Evolutionary conservation across 2,113 vertebrate species (phyloP).

Genomic region (Malurus melanocephalus): DNA sequence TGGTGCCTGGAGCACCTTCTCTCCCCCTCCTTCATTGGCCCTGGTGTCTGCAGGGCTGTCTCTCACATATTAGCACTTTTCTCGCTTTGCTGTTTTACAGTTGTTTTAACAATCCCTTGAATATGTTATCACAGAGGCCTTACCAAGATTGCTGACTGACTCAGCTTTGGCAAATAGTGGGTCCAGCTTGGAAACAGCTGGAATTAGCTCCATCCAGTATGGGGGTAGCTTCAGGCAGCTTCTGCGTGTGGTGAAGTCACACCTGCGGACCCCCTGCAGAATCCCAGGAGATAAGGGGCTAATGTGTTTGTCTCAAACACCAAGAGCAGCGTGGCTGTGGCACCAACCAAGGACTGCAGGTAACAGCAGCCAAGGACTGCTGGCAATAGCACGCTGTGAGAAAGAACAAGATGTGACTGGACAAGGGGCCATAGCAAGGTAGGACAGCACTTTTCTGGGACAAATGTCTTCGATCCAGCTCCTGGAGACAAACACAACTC

Average conservation of each 20-base stretch:
- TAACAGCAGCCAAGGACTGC: not conserved
- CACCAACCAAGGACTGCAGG: not conserved
- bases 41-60: not conserved
- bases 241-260: not conserved
- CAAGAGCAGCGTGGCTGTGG: not conserved
- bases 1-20: fast-evolving
- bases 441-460: not conserved
- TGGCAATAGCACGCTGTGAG: not conserved
- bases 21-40: not conserved
- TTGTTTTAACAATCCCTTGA: not conserved
- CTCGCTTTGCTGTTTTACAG: not conserved
- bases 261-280: not conserved
- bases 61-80: not conserved
- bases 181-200: not conserved
- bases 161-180: not conserved
- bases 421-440: not conserved
- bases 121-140: not conserved
- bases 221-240: not conserved
- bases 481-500: not conserved
- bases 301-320: not conserved
- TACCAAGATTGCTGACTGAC: not conserved
- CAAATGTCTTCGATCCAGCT: not conserved
- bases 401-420: not conserved
- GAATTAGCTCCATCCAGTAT: not conserved
- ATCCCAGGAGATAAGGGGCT: not conserved